Percentiles rank a stretch among this genome's conserved stretches.
Evolutionary conservation across 2,797 vertebrate species (phyloP).

Genomic region (Oophaga sylvatica): DNA sequence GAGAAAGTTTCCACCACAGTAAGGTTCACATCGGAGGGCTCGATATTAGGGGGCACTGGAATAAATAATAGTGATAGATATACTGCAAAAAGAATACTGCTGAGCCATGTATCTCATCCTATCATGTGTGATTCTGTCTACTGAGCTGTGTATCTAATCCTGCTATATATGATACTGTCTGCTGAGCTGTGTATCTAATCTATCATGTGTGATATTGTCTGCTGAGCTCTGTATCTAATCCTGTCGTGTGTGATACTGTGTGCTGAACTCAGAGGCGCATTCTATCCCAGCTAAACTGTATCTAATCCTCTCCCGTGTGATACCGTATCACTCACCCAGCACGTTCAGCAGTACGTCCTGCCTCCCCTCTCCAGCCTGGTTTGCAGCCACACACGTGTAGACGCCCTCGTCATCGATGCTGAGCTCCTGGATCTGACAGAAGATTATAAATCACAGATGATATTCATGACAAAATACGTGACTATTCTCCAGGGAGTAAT

Average conservation of each 20-base stretch:
- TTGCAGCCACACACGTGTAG: slow-evolving; percentile 67
- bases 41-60: slow-evolving; percentile 72
- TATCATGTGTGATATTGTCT: neutral
- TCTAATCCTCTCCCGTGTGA: neutral
- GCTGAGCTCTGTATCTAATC: neutral
- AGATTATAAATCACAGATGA: neutral
- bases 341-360: slow-evolving; percentile 54
- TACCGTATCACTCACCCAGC: slow-evolving; percentile 59
- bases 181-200: neutral
- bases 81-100: neutral
- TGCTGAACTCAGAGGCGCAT: neutral
- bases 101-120: neutral
- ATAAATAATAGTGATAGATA: neutral
- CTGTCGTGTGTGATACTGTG: neutral
- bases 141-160: neutral
- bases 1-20: slow-evolving; percentile 66
- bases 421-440: slow-evolving; percentile 66
- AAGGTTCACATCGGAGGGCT: slow-evolving; percentile 67
- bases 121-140: neutral
- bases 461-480: neutral
- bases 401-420: slow-evolving; percentile 68
- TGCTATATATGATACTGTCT: neutral
- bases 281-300: neutral
- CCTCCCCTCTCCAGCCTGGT: slow-evolving; percentile 66
- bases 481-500: too few relatives aligned